phyloP scores from a whole-genome alignment of 1,140 invertebrate species.

The Musca vetustissima region DNA sequence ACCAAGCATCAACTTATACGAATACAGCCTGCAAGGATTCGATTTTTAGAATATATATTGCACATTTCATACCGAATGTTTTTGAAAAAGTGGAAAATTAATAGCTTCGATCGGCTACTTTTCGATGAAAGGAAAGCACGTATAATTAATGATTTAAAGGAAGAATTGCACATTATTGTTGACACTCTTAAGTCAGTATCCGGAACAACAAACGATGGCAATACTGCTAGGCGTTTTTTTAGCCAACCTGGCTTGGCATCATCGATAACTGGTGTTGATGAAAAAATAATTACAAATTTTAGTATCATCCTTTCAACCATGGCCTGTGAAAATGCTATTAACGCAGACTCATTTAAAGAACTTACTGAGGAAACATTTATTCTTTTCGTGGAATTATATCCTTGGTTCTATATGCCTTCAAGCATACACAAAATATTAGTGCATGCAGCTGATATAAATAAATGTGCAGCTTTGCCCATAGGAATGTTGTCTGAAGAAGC shows the following conservation, averaged over 20 bases:
- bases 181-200: not conserved
- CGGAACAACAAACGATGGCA: not conserved
- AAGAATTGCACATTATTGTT: not conserved
- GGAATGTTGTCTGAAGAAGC: not conserved
- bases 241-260: not conserved
- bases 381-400: not conserved
- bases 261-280: not conserved
- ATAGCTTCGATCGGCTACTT: not conserved
- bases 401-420: not conserved
- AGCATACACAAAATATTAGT: slow-evolving; percentile 5
- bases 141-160: not conserved
- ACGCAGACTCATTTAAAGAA: not conserved
- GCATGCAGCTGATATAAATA: slow-evolving; percentile 1
- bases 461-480: not conserved
- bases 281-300: not conserved
- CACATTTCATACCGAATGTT: not conserved
- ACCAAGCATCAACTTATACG: not conserved
- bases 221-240: not conserved
- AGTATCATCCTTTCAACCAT: not conserved
- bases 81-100: not conserved
- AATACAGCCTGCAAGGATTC: slow-evolving; percentile 7
- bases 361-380: not conserved
- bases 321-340: not conserved
- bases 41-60: slow-evolving; percentile 5
- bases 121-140: not conserved